These are phyloP conservation scores for Morbakka virulenta DNA, from an alignment of 30 jellyfish, hydroid and myxozoan genomes.

Conservation along the genomic window DNA sequence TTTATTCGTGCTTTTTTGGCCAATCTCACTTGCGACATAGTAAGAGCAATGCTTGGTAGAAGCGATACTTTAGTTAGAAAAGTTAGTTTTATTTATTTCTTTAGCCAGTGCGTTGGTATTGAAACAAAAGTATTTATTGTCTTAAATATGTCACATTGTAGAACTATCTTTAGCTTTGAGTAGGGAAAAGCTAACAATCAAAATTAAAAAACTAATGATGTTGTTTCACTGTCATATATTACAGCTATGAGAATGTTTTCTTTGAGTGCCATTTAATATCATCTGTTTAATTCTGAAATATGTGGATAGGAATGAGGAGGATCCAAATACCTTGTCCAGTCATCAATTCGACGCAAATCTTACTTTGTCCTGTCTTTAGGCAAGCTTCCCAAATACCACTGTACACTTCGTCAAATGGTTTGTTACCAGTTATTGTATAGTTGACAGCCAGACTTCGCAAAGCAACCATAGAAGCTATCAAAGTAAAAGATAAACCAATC, in stretches of 20 bases:
- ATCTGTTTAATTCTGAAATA: too few relatives aligned
- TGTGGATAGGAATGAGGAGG: too few relatives aligned
- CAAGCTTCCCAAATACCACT: slow-evolving; percentile 69
- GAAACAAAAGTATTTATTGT: too few relatives aligned
- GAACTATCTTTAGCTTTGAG: neutral
- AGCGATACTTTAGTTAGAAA: too few relatives aligned
- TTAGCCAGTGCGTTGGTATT: too few relatives aligned
- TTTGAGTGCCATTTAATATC: too few relatives aligned
- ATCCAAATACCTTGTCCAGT: slow-evolving; percentile 74
- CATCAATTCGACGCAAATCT: slow-evolving; percentile 32
- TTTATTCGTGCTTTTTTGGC: too few relatives aligned
- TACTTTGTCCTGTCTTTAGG: slow-evolving; percentile 15
- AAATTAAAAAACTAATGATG: neutral
- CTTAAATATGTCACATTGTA: too few relatives aligned
- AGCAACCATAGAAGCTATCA: slow-evolving; percentile 62
- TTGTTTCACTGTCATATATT: neutral
- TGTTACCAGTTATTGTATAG: slow-evolving; percentile 49
- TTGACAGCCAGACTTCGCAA: slow-evolving; percentile 60
- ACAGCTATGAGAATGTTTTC: neutral
- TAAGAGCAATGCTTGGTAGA: too few relatives aligned
- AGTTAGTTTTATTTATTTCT: too few relatives aligned
- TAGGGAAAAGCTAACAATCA: neutral
- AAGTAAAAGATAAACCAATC: too few relatives aligned
- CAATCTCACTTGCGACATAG: too few relatives aligned
- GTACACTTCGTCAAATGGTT: slow-evolving; percentile 56